These are phyloP conservation scores for Mastigias papua DNA, from an alignment of 30 jellyfish, hydroid and myxozoan species.

Conservation along the genomic window DNA sequence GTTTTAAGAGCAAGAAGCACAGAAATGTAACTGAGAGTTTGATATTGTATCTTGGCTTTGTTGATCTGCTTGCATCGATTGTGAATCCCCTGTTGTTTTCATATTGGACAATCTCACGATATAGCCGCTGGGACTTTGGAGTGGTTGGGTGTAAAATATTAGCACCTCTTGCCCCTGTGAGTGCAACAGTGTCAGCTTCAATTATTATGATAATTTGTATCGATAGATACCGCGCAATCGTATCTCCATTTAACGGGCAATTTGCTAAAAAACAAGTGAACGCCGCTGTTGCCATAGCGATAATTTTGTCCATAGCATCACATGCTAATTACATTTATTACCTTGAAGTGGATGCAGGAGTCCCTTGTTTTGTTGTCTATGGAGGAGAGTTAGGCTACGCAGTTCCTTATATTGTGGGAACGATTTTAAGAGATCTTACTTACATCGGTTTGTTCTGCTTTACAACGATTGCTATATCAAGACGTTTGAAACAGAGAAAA, in stretches of 20 bases:
- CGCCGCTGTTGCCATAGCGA: not conserved
- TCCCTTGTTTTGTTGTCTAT: conserved; percentile 9
- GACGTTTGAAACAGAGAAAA: not conserved
- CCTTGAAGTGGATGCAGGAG: conserved; percentile 12
- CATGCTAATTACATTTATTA: not conserved
- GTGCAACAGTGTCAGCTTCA: conserved; percentile 59
- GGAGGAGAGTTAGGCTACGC: conserved; percentile 6
- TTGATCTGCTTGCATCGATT: conserved; percentile 69
- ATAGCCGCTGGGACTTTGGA: conserved; percentile 79
- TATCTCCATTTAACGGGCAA: conserved; percentile 48
- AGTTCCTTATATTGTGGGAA: not conserved
- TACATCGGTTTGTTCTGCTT: conserved; percentile 26
- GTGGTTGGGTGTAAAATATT: conserved; percentile 55
- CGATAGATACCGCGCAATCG: conserved; percentile 69
- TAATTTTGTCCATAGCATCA: conserved; percentile 8
- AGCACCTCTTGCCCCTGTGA: conserved; percentile 45
- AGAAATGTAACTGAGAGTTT: conserved; percentile 64
- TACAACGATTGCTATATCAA: conserved; percentile 24
- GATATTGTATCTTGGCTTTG: conserved; percentile 53
- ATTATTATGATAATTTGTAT: conserved; percentile 45
- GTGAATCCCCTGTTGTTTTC: conserved; percentile 61
- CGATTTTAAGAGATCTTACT: conserved; percentile 23
- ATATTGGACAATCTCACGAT: conserved; percentile 56
- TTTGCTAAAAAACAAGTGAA: conserved; percentile 20
- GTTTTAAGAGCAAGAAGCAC: conserved; percentile 22